Evolutionary conservation across 2,797 vertebrate genomes (phyloP).

Genomic region (Enteromius thamalakanensis): DNA sequence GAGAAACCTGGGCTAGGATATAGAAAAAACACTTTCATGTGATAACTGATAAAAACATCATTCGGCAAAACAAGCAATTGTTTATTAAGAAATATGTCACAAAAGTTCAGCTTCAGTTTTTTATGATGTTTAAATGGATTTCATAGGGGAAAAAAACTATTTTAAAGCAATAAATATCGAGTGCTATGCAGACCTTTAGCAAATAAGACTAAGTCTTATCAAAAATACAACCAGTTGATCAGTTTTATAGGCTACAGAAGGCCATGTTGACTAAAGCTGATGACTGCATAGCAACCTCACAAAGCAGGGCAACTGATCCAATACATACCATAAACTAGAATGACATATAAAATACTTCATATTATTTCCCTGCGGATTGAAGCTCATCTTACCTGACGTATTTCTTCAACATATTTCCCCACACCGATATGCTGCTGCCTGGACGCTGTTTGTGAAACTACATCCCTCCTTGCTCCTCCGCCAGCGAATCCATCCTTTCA

Average conservation of each 20-base stretch:
- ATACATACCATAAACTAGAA: background rate
- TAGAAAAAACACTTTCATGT: background rate
- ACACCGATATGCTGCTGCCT: background rate
- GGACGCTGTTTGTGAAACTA: constrained; percentile 53
- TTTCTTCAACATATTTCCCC: constrained; percentile 1
- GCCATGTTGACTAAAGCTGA: background rate
- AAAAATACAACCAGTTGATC: background rate
- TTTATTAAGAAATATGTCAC: background rate
- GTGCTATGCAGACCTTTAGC: background rate
- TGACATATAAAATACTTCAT: background rate
- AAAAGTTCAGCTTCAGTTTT: background rate
- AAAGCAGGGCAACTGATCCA: background rate
- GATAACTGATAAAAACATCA: constrained; percentile 19
- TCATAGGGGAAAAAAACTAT: background rate
- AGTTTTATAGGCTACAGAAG: background rate
- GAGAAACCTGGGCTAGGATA: too few relatives aligned
- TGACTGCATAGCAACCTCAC: background rate
- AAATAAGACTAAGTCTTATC: background rate
- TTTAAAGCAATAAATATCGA: background rate
- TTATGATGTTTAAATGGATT: background rate
- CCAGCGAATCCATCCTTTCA: constrained; percentile 48
- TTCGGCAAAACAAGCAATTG: constrained; percentile 5
- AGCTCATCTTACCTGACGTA: constrained; percentile 43
- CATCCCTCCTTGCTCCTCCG: constrained; percentile 65
- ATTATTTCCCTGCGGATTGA: background rate